These are phyloP conservation scores for Melieria picta DNA, from an alignment of 2,888 invertebrate species.

Conservation along the genomic window DNA sequence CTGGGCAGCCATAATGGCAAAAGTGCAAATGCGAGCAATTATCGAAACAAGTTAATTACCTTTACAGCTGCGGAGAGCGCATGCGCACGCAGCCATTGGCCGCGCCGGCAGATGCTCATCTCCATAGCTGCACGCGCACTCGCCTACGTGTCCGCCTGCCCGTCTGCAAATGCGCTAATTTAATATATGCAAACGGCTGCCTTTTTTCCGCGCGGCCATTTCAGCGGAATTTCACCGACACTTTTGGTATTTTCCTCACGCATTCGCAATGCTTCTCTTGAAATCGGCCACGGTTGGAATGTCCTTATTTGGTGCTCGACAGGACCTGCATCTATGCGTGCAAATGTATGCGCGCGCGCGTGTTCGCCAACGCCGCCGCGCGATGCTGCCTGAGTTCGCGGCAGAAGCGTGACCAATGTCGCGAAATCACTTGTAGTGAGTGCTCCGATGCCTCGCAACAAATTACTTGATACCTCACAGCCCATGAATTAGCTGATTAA, in stretches of 20 bases:
- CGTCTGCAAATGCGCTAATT: conserved; percentile 40
- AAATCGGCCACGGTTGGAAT: conserved; percentile 27
- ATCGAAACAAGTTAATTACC: conserved; percentile 60
- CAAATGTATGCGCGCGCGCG: conserved; percentile 30
- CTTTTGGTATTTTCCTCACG: conserved; percentile 33
- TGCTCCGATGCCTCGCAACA: conserved; percentile 57
- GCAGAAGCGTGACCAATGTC: conserved; percentile 58
- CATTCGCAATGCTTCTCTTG: conserved; percentile 35
- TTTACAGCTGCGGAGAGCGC: conserved; percentile 26
- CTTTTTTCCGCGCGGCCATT: conserved; percentile 21
- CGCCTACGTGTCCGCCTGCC: neutral
- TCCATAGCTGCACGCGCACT: neutral
- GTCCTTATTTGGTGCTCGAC: conserved; percentile 29
- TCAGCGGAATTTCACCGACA: conserved; percentile 23
- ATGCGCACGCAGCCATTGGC: conserved; percentile 5
- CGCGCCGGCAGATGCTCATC: neutral
- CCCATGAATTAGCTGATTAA: conserved; percentile 29
- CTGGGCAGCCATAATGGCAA: conserved; percentile 15
- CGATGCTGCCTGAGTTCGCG: neutral
- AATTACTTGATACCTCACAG: conserved; percentile 60
- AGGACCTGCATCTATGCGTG: conserved; percentile 31
- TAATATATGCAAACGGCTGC: conserved; percentile 54
- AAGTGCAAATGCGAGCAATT: conserved; percentile 52
- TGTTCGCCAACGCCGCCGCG: conserved; percentile 1
- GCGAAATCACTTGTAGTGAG: conserved; percentile 59